phyloP scores from a whole-genome alignment of 2,797 vertebrate genomes.

The Anguilla megastoma region DNA sequence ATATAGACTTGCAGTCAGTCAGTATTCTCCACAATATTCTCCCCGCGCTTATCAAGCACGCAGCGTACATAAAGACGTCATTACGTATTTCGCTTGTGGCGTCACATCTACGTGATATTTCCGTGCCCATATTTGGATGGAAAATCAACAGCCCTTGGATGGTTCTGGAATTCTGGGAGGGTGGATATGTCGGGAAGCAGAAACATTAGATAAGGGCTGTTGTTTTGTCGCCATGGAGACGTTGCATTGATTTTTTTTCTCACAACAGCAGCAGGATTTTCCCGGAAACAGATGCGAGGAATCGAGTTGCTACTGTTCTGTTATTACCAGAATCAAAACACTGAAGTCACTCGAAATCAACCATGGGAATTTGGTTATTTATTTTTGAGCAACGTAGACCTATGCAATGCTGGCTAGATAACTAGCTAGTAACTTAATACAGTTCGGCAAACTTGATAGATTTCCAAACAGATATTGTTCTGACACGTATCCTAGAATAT shows the following conservation, averaged over 20 bases:
- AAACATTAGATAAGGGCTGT: constrained; percentile 3
- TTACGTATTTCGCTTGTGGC: constrained; percentile 28
- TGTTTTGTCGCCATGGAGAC: constrained; percentile 39
- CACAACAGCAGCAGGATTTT: constrained; percentile 22
- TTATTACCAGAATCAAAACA: constrained; percentile 32
- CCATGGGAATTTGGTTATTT: background rate
- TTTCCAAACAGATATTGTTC: too few relatives aligned
- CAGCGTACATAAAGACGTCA: constrained; percentile 57
- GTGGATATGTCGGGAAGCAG: constrained; percentile 31
- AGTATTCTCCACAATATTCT: background rate
- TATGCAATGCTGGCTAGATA: background rate
- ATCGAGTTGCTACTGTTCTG: constrained; percentile 9
- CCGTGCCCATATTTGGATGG: constrained; percentile 66
- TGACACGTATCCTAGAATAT: too few relatives aligned
- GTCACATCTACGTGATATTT: constrained; percentile 35
- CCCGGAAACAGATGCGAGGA: constrained; percentile 34
- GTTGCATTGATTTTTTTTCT: constrained; percentile 22
- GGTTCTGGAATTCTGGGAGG: constrained; percentile 36
- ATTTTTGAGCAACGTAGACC: background rate
- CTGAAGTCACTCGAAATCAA: background rate
- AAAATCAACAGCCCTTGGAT: constrained; percentile 27
- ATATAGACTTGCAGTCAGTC: background rate
- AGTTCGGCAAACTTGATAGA: background rate
- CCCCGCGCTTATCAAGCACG: constrained; percentile 66
- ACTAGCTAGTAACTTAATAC: background rate